Conservation (phyloP, 1,140 invertebrate genomes). For the Mycetomoellerius zeteki region DNA sequence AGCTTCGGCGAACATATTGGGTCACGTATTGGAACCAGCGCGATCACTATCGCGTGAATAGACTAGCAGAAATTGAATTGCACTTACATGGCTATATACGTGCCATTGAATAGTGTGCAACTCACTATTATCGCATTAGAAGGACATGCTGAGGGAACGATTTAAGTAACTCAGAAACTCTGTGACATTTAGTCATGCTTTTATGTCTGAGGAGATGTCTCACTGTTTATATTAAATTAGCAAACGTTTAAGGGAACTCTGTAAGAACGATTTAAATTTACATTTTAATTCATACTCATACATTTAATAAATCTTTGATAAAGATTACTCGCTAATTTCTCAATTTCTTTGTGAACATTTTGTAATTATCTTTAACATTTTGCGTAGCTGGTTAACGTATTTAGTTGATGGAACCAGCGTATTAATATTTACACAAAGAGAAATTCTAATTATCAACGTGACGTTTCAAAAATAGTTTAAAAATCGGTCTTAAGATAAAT, state of each 20-base stretch:
- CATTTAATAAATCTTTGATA: slow-evolving; percentile 32
- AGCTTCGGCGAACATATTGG: slow-evolving; percentile 61
- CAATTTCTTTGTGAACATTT: slow-evolving; percentile 3
- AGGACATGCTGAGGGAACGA: neutral
- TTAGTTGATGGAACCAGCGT: neutral
- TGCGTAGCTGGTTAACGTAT: neutral
- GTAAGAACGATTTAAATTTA: slow-evolving; percentile 7
- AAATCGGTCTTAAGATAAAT: neutral
- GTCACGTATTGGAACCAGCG: slow-evolving; percentile 71
- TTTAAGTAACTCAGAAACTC: slow-evolving; percentile 20
- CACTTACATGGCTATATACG: slow-evolving; percentile 15
- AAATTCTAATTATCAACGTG: neutral
- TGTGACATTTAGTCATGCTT: neutral
- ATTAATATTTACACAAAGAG: neutral
- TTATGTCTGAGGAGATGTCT: neutral
- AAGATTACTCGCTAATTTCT: neutral
- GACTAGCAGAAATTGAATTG: slow-evolving; percentile 72
- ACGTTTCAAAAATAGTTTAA: neutral
- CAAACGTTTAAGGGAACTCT: neutral
- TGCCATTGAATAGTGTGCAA: slow-evolving; percentile 22
- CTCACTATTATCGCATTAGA: slow-evolving; percentile 45
- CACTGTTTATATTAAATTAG: slow-evolving; percentile 30
- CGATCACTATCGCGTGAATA: slow-evolving; percentile 42
- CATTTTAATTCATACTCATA: slow-evolving; percentile 18
- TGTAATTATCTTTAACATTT: slow-evolving; percentile 21